These are phyloP conservation scores for Ornithoptera priamus DNA, from an alignment of 2,888 invertebrate genomes.

Conservation along the genomic window DNA sequence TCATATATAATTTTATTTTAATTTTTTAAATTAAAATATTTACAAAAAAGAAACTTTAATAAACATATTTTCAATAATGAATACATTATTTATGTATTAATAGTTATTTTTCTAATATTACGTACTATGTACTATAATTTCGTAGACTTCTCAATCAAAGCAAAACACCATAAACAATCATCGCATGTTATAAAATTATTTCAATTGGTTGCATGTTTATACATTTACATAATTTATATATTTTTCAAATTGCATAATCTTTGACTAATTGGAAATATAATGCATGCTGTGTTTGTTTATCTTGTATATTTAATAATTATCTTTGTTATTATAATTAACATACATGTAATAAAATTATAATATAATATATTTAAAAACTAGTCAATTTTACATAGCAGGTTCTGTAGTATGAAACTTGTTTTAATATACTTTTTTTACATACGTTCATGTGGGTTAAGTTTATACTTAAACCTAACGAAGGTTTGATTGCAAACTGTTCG, in stretches of 20 bases:
- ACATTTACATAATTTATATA: background rate
- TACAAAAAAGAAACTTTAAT: background rate
- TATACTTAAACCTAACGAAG: no score
- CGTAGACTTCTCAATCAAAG: background rate
- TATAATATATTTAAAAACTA: no score
- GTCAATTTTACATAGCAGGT: no score
- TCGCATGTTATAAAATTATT: conserved; percentile 19
- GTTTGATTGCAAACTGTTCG: no score
- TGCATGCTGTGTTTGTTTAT: conserved; percentile 28
- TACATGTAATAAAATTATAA: no score
- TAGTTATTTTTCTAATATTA: conserved; percentile 25
- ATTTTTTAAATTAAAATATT: background rate
- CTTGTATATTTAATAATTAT: background rate
- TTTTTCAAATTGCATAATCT: background rate
- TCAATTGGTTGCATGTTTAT: conserved; percentile 19
- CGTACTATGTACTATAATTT: conserved; percentile 22
- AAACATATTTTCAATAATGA: conserved; percentile 50
- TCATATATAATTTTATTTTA: background rate
- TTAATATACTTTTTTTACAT: no score
- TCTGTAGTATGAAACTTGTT: no score
- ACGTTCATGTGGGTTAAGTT: no score
- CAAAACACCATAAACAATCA: conserved; percentile 26
- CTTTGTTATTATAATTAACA: no score
- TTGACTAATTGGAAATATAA: background rate
- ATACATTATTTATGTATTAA: conserved; percentile 57